Base-by-base conservation (phyloP, 2,888 invertebrate genomes). In the Aspidapion aeneum region DNA sequence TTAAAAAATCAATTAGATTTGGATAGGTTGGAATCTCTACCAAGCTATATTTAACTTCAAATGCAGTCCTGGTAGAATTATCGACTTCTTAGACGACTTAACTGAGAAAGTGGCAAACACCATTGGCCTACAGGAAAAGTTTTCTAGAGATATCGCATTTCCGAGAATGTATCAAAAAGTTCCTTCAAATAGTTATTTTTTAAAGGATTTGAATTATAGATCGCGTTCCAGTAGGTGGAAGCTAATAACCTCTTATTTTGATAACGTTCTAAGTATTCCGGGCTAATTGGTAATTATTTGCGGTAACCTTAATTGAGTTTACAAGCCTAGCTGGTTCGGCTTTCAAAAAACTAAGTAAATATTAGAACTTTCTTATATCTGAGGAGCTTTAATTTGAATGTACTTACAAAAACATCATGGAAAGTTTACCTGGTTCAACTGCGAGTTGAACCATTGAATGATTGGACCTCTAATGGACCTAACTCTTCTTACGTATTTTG, bases 161-260 rank as follows among this genome's bases (percentile, higher is more conserved):
- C 54, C n/a, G 54, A 52, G 16, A 52, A 52, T 52, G 54, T n/a
- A n/a, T 52, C 54, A 7, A 52, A 9, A 7, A 52, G 19, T 18
- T 52, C 54, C 16, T 52, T 52, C 16, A n/a, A 52, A 9, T 3
- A 52, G 19, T 19, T 52, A 18, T 17, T 52, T 52, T 52, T 52
- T 18, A 17, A 52, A n/a, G 17, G 19, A 52, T 17, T 17, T 7
- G 54, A 3, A 7, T 17, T 52, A 52, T 52, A 18, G n/a, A 52
- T 52, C 5, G 17, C 54, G 16, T 52, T n/a, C 54, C 54, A 52
- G 54, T 52, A 52, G 5, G 54, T 19, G 7, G n/a, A 18, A 52
- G 54, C 54, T n/a, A 52, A 52, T 19, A 52, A 52, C 18, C 54
- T 52, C 16, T 52, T 52, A n/a, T 52, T 52, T 52, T 52, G 54